Evolutionary conservation across 2,888 invertebrate genomes (phyloP).

Genomic region (Lasioglossum vierecki): DNA sequence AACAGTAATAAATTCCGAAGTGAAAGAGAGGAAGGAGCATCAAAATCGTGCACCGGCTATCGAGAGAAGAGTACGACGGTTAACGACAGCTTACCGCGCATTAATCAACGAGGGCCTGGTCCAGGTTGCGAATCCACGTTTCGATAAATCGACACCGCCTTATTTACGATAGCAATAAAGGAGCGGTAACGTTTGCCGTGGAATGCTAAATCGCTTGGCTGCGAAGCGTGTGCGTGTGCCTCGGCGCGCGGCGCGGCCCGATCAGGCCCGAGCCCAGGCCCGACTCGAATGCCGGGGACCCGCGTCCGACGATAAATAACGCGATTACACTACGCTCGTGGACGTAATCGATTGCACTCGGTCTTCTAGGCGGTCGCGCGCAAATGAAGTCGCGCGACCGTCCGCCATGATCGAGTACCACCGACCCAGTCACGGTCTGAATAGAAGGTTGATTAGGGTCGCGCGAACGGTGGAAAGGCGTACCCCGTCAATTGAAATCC

Average conservation of each 20-base stretch:
- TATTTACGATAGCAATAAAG: slow-evolving; percentile 57
- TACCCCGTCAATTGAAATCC: slow-evolving; percentile 40
- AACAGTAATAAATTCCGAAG: too few species aligned
- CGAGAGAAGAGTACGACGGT: neutral
- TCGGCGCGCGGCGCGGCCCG: neutral
- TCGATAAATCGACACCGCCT: slow-evolving; percentile 58
- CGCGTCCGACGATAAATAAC: slow-evolving; percentile 57
- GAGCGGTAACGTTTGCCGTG: slow-evolving; percentile 44
- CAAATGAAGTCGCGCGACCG: slow-evolving; percentile 54
- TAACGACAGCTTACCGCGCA: slow-evolving; percentile 9
- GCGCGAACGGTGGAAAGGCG: neutral
- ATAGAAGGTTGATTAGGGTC: slow-evolving; percentile 43
- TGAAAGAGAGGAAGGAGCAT: too few species aligned
- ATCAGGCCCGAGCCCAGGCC: neutral
- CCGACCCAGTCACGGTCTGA: slow-evolving; percentile 23
- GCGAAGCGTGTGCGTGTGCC: slow-evolving; percentile 22
- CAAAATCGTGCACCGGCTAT: neutral
- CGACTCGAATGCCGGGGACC: slow-evolving; percentile 19
- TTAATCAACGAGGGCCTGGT: slow-evolving; percentile 11
- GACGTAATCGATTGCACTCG: slow-evolving; percentile 57
- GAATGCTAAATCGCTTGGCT: slow-evolving; percentile 51
- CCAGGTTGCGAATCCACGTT: neutral
- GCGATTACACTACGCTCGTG: slow-evolving; percentile 49
- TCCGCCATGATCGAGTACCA: slow-evolving; percentile 38
- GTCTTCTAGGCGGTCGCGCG: slow-evolving; percentile 37